Evolutionary conservation across 2,888 invertebrate genomes (phyloP), one percentile per base, ranked within the genome.

Genomic region (Mesochorus sp.): DNA sequence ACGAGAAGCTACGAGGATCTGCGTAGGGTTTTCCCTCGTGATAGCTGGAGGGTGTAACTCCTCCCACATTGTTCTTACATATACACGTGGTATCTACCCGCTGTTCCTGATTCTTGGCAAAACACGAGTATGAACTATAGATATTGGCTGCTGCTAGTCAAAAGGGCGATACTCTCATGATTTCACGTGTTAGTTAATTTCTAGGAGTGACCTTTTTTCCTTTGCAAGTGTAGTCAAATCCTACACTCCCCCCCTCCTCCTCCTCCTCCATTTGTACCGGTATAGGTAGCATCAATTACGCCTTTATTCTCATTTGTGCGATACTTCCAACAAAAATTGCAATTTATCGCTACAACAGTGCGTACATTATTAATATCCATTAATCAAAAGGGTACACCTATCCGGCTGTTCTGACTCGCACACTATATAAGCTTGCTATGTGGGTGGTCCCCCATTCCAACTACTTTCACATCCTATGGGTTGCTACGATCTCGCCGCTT

Each of bases 361-460:
- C 79, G 71, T 68, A 77, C 77, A 83, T 86, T 87, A 86, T 87
- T 86, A 86, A 88, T 86, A 84, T 84, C 83, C 85, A 88, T 88
- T 88, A 87, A 87, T 87, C 87, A 87, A 82, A 70, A 47, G 49
- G 57, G 17, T 71, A 34, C 28, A 53, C 64, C 59, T 49, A 37
- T 80, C 75, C 31, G 61, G 68, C 49, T 66, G 76, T 26, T 70
- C 74, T 67, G 49, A 31, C 14, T 47, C 53, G 31, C 44, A 49
- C 51, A 17, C 21, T 42, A 47, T 24, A 57, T 59, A 28, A 68
- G 10, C 55, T 49, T 34, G 68, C 53, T 14, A 31, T 14, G 31
- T 37, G 24, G 37, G 31, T 8, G 37, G n/a, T 12, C 44, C 14
- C 62, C 14, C 62, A 53, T 53, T 19, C 10, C 55, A 12, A 12